Percentiles rank a stretch among this genome's conserved stretches.
Conservation (phyloP, 2,888 invertebrate genomes). For the Macroteleia sp. region DNA sequence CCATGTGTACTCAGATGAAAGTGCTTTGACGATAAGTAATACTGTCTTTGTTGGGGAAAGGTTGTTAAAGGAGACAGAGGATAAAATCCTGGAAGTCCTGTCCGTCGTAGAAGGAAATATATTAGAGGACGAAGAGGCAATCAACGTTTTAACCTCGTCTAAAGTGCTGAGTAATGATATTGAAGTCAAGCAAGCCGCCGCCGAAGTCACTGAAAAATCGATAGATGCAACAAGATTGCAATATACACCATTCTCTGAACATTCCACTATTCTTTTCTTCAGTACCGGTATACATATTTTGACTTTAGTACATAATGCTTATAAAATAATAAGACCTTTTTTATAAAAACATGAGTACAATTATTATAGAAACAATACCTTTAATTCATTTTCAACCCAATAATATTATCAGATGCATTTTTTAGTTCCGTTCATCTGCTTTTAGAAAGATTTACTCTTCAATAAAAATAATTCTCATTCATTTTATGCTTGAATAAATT, state of each 20-base stretch:
- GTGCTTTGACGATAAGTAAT: constrained; percentile 89
- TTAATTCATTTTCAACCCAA: no score
- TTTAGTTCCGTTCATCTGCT: no score
- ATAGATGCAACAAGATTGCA: constrained; percentile 93
- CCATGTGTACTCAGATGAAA: no score
- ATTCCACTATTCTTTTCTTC: constrained; percentile 96
- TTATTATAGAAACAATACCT: no score
- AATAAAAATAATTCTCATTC: no score
- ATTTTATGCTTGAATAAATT: no score
- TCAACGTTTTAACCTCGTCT: constrained; percentile 93
- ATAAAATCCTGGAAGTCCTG: constrained; percentile 92
- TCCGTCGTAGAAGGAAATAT: constrained; percentile 90
- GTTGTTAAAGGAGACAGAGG: constrained; percentile 94
- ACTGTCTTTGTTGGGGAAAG: constrained; percentile 83
- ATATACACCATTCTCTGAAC: constrained; percentile 95
- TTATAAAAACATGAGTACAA: no score
- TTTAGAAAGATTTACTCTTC: no score
- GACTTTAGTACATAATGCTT: no score
- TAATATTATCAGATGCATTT: no score
- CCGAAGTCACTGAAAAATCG: constrained; percentile 94
- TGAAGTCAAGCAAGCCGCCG: constrained; percentile 94
- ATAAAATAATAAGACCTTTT: no score
- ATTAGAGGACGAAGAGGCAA: constrained; percentile 96
- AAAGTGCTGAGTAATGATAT: constrained; percentile 96
- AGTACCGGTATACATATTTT: constrained; percentile 94